Base-by-base conservation (phyloP, 2,113 vertebrate genomes). In the Lates calcarifer region DNA sequence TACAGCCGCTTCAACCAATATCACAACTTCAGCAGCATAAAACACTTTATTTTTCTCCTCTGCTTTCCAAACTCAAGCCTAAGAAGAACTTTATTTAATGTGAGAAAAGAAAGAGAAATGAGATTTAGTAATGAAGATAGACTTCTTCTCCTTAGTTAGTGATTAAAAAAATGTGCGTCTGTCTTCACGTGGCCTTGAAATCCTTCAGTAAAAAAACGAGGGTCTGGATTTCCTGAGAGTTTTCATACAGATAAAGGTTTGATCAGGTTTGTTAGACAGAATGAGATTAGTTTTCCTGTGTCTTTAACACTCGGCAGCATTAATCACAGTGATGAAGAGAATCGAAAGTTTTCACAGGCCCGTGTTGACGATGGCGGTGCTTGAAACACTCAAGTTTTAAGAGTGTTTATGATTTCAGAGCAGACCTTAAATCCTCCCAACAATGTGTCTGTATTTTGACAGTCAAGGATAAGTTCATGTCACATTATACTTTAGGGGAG, bases 261-360 rank as follows among this genome's bases (percentile, higher is more conserved):
- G 49, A 65, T 85, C 56, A 43, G 39, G 60, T 71, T 74, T 83
- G 72, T 9, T 26, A 58, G 74, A 76, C 65, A 79, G 66, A 85
- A 66, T 82, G 47, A 22, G 74, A 78, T 86, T 74, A 67, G 69
- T 71, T 84, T 82, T 15, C 15, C 35, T 14, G 47, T 51, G 61
- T 49, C 37, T 78, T 60, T 15, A 85, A 76, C 68, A 69, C 61
- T 87, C 75, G 79, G 73, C 73, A 85, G 37, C 76, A 31, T 67
- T 83, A 73, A 70, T 68, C 33, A 70, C 58, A 49, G n/a, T 47
- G 56, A 78, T 74, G 37, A 64, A 73, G 62, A 80, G 17, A 78
- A 57, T 76, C 28, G 22, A 55, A 75, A 43, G 67, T 74, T 74
- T 60, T 65, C 28, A 37, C 14, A 11, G 24, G n/a, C 41, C 45